phyloP scores from a whole-genome alignment of 2,113 vertebrate genomes.

The Amphilophus citrinellus region DNA sequence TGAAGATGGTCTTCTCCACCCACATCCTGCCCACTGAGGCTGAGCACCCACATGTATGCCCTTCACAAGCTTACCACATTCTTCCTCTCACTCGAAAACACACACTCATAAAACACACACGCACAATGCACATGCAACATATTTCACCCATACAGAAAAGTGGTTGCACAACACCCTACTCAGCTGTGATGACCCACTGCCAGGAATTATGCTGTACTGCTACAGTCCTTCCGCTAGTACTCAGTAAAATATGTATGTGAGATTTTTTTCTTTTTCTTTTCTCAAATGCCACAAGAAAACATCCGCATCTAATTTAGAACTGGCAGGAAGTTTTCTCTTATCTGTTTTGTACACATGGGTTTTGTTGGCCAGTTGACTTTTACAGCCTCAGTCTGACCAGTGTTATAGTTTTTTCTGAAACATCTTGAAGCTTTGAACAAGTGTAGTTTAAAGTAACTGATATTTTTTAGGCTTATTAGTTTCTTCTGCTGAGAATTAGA shows the following conservation, averaged over 20 bases:
- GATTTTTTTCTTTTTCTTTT: background rate
- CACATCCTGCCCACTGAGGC: constrained; percentile 71
- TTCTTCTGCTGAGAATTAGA: background rate
- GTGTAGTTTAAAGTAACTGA: background rate
- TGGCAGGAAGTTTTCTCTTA: constrained; percentile 70
- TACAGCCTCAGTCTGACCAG: constrained; percentile 16
- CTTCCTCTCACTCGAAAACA: constrained; percentile 47
- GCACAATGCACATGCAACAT: constrained; percentile 28
- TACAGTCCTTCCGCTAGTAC: constrained; percentile 44
- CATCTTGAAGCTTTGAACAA: background rate
- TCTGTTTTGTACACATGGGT: constrained; percentile 60
- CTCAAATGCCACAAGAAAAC: constrained; percentile 53
- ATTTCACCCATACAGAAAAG: constrained; percentile 40
- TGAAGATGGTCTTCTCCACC: constrained; percentile 47
- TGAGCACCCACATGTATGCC: constrained; percentile 59
- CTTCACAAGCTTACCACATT: constrained; percentile 61
- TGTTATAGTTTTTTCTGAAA: background rate
- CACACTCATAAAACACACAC: constrained; percentile 8
- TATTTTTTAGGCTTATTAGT: background rate
- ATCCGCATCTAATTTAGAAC: constrained; percentile 62
- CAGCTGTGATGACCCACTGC: constrained; percentile 62
- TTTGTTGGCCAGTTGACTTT: constrained; percentile 53
- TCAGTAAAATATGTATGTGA: constrained; percentile 30
- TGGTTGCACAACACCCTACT: constrained; percentile 58
- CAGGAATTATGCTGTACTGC: constrained; percentile 46